Evolutionary conservation across 2,888 invertebrate species (phyloP).

Genomic region (Rhyacophila evoluta): DNA sequence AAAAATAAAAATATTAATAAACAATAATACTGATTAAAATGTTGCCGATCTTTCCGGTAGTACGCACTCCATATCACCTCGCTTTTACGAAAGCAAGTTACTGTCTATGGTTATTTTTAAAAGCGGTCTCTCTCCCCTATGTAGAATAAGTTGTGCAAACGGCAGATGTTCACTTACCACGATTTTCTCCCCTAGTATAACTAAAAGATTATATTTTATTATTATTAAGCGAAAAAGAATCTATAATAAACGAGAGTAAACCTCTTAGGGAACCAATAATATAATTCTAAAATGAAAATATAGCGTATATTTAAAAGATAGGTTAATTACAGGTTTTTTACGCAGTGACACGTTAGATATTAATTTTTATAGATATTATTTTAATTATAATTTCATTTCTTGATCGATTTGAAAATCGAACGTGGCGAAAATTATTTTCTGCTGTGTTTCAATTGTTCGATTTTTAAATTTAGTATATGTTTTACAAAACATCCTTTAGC

Average conservation of each 20-base stretch:
- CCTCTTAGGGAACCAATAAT: not conserved
- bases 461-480: too few species aligned
- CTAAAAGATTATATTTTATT: constrained; percentile 19
- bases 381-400: too few species aligned
- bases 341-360: too few species aligned
- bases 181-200: not conserved
- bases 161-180: constrained; percentile 38
- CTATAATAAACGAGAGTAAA: constrained; percentile 3
- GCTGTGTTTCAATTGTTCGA: too few species aligned
- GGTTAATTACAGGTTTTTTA: too few species aligned
- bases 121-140: constrained; percentile 10
- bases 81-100: constrained; percentile 13
- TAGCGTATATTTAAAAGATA: too few species aligned
- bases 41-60: constrained; percentile 3
- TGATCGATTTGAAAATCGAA: too few species aligned
- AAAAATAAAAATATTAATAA: too few species aligned
- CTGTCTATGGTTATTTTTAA: constrained; percentile 22
- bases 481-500: too few species aligned
- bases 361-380: too few species aligned
- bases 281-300: too few species aligned
- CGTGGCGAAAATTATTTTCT: too few species aligned
- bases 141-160: constrained; percentile 15
- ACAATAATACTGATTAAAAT: not conserved
- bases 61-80: not conserved
- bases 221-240: constrained; percentile 2